These are phyloP conservation scores for Gallinago stenura DNA, from an alignment of 2,797 vertebrate genomes.

Conservation along the genomic window DNA sequence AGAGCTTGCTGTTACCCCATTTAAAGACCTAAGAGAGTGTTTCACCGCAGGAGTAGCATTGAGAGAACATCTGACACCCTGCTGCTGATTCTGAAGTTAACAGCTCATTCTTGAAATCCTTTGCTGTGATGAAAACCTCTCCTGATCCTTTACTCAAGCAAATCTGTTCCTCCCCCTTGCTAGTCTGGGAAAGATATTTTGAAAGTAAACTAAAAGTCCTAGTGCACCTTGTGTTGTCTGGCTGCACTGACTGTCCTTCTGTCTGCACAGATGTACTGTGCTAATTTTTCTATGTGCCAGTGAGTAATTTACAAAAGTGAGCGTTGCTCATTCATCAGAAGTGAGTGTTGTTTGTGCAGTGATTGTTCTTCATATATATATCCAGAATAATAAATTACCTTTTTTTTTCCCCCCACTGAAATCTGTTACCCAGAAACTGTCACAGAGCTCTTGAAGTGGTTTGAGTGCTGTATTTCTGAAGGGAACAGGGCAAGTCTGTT, in stretches of 20 bases:
- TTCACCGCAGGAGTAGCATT: background rate
- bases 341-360: fast-evolving
- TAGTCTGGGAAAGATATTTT: background rate
- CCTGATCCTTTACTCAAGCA: background rate
- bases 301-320: background rate
- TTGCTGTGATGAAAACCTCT: background rate
- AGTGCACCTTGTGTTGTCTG: background rate
- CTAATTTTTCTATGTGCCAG: background rate
- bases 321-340: background rate
- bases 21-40: background rate
- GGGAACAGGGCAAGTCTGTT: background rate
- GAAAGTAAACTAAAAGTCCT: background rate
- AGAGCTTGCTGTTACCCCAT: background rate
- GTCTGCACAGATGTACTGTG: background rate
- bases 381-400: background rate
- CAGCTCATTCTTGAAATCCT: background rate
- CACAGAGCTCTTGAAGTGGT: background rate
- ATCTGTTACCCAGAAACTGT: background rate
- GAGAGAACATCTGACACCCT: background rate
- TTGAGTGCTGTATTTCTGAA: background rate
- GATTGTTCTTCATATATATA: background rate
- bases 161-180: background rate
- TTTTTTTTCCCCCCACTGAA: background rate
- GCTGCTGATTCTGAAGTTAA: background rate
- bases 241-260: background rate